Evolutionary conservation across 2,113 vertebrate species (phyloP).

Genomic region (Felis chaus): DNA sequence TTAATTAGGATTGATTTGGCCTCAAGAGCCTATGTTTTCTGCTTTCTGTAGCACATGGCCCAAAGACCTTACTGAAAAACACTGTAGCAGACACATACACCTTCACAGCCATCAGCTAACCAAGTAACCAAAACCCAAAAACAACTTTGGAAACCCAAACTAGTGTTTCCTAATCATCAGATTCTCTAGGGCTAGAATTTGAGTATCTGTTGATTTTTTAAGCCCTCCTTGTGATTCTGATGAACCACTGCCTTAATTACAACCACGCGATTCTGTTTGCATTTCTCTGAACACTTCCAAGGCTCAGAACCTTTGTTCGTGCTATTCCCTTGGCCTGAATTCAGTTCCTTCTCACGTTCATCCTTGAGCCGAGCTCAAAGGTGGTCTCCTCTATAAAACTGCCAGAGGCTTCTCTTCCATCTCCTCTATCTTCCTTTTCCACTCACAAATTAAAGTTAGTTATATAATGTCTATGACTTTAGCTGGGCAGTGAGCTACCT

Average conservation of each 20-base stretch:
- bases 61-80: neutral
- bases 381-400: neutral
- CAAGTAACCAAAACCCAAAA: neutral
- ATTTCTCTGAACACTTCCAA: neutral
- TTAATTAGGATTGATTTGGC: neutral
- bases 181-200: neutral
- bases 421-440: neutral
- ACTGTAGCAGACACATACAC: neutral
- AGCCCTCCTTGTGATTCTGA: neutral
- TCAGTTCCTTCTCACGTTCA: neutral
- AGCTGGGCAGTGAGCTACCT: neutral
- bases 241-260: neutral
- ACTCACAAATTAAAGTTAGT: neutral
- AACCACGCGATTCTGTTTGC: neutral
- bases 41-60: neutral
- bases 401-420: neutral
- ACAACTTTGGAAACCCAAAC: neutral
- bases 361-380: neutral
- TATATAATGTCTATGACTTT: neutral
- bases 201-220: neutral
- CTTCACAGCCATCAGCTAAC: neutral
- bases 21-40: neutral
- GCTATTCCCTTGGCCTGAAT: neutral
- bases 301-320: neutral
- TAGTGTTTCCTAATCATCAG: neutral